Base-by-base conservation (phyloP, 2,888 invertebrate genomes). In the Callimorpha dominula region DNA sequence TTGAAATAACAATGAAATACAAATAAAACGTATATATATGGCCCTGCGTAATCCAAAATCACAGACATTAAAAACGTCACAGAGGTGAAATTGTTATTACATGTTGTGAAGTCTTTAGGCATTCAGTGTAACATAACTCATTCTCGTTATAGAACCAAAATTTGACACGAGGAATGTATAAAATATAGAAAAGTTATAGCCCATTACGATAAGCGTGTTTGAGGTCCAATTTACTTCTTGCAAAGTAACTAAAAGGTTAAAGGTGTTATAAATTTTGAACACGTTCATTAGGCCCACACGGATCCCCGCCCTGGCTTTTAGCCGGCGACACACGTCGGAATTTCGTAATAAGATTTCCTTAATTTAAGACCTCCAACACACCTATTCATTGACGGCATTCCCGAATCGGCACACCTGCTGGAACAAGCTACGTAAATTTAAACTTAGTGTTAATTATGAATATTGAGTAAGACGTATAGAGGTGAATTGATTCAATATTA, bases 271-370 rank as follows among this genome's bases (percentile, higher is more conserved):
- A 95, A 95, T 95, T 95, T 93, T 89, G 91, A 89, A 90, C 92
- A 91, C 92, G 93, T 94, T 95, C 94, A 94, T 95, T 95, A 95
- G 92, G 89, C 89, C 83, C 86, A 83, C 88, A 87, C 87, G 85
- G 88, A 87, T 88, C 88, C 88, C 83, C 91, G 90, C 90, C 87
- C 87, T 84, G 86, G 92, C 93, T 93, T 92, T 93, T 92, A 94
- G 90, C 85, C 86, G 85, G 85, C 91, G 91, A 93, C 94, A 94
- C 94, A 93, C 93, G 94, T 93, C 85, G 94, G 95, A 94, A 95
- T 95, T 95, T 94, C 89, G 90, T 94, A 95, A 95, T 95, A 94
- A 94, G 92, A 93, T 94, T 95, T 93, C 89, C 94, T 92, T 93
- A 95, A 95, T 94, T 94, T 94, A 93, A 92, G 89, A 91, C 91